Base-by-base conservation (phyloP, 1,140 invertebrate genomes). In the Drosophila mojavensis region DNA sequence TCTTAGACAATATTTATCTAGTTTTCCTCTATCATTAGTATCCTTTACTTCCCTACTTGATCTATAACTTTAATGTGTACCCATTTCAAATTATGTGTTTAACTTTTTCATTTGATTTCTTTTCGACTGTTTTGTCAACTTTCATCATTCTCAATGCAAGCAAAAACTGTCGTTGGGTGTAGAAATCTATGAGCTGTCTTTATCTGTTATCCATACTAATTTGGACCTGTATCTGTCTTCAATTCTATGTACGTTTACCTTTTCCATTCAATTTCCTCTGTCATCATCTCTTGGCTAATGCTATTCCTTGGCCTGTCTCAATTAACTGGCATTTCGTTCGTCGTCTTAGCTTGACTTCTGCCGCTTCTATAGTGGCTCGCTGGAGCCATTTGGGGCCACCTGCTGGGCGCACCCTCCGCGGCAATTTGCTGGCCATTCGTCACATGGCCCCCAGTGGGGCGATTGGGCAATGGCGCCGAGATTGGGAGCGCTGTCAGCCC, bases 401-500 rank as follows among this genome's bases (percentile, higher is more conserved):
- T 60, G 63, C 69, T 68, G 64, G 54, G 68, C 20, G 33, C 56
- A 59, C 58, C 73, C 56, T 65, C 28, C 7, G 20, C 28, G 28
- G 28, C 69, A 65, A 73, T 68, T 64, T 75, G 47, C 58, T 62
- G 53, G 39, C 51, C 58, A 30, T 58, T 58, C 24, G 50, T 63
- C 36, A 36, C 45, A 39, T 74, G 20, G 45, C 67, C 47, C 39
- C 59, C 13, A 53, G 28, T 58, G 33, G 51, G 54, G 51, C 41
- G 73, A 83, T 47, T 15, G 43, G 43, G 17, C 43, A 47, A 47
- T 84, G 81, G 81, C 81, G 81, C 81, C 81, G 81, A n/a, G 71
- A 68, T 79, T 48, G 50, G 66, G 54, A 75, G 55, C 36, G 41
- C 36, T 61, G 59, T 51, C 58, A 56, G 20, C 45, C 56, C 47